Conservation (phyloP, 1,140 invertebrate genomes). For the Drosophila quadrilineata region DNA sequence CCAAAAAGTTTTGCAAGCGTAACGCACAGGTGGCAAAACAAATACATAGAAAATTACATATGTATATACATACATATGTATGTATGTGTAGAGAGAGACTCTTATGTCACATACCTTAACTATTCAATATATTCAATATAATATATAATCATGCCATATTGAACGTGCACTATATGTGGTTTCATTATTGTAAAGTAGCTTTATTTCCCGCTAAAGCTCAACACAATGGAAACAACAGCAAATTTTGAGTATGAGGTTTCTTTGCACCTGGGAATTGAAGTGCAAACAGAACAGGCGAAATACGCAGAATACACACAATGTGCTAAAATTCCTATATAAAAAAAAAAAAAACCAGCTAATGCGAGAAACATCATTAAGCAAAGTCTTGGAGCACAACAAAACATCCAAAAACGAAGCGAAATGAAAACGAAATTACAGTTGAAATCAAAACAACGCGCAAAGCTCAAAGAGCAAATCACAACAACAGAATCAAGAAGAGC, state of each 20-base stretch:
- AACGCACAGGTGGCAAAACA: conserved; percentile 10
- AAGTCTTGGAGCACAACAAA: conserved; percentile 14
- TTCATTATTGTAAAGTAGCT: too few relatives aligned
- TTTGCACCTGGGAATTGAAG: conserved; percentile 16
- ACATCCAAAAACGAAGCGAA: conserved; percentile 32
- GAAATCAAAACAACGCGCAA: conserved; percentile 16
- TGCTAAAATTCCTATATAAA: conserved; percentile 15
- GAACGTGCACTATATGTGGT: not conserved
- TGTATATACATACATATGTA: too few relatives aligned
- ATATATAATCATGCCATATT: too few relatives aligned
- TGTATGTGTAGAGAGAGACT: too few relatives aligned
- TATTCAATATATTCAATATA: conserved; percentile 3
- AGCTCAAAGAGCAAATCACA: not conserved
- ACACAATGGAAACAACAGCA: conserved; percentile 6
- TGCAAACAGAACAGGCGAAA: conserved; percentile 5
- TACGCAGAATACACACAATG: conserved; percentile 5
- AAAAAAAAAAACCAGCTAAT: too few relatives aligned
- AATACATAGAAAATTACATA: too few relatives aligned
- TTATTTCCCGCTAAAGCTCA: conserved; percentile 4
- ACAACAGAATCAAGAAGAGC: not conserved
- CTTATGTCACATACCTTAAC: conserved; percentile 18
- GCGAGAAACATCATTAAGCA: conserved; percentile 25
- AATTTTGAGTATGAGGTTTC: too few relatives aligned
- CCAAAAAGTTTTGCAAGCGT: conserved; percentile 22
- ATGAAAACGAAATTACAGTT: conserved; percentile 39